Evolutionary conservation across 1,140 invertebrate genomes (phyloP), one percentile per base, ranked within the genome.

Genomic region (Nymphalis io): DNA sequence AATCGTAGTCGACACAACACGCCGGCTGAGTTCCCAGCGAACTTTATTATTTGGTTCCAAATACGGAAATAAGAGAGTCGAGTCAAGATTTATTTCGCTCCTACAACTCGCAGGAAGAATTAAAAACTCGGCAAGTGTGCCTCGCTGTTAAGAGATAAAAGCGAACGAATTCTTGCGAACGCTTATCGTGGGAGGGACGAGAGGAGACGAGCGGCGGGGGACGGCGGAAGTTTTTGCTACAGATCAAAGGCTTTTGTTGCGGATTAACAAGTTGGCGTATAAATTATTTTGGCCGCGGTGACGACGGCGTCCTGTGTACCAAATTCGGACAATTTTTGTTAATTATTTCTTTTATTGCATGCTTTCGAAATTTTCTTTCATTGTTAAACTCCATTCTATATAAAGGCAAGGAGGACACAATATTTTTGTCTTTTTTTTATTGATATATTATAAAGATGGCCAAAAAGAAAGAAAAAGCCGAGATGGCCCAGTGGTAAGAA

Each of bases 181-280:
- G 70, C 72, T 75, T 70, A 72, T 74, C 72, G 70, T 57, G 62
- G 55, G 60, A 55, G 33, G 39, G 55, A 57, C 46, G 33, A 23
- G 58, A 20, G 27, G 21, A 48, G 61, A 39, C 46, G 42, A 46
- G 10, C 13, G 39, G 51, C 59, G 51, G 57, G 11, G 58, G 23
- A 15, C 1, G 65, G 40, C 68, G 74, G 71, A 79, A 80, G 77
- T 81, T 78, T 80, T 73, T 78, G 70, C 72, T 80, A 62, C 73
- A 80, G 80, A 80, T 85, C 80, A 83, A 82, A 85, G 76, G 81
- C 81, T 85, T 85, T 83, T 85, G 80, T 85, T 77, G 77, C 75
- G 74, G 81, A 81, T 83, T 85, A 82, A 83, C 78, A 78, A 81
- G 68, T 78, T 70, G 67, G 44, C 59, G 69, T 77, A 80, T 77